A percentile compares a stretch with the other conserved stretches of the same genome.
Evolutionary conservation across 2,888 invertebrate genomes (phyloP).

Genomic region (Spilosoma lubricipeda): DNA sequence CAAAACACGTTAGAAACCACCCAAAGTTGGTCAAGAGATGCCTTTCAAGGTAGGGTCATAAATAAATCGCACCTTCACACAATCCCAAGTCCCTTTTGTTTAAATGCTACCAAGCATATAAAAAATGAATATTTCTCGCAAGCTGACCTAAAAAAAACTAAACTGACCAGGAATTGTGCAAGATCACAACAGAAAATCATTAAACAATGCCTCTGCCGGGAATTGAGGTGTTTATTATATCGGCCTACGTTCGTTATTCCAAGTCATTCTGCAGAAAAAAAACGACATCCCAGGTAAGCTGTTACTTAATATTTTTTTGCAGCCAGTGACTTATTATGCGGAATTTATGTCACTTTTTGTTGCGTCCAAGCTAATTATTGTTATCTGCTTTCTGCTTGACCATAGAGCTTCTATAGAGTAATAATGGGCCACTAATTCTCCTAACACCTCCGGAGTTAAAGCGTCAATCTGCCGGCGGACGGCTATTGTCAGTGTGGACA

Average conservation of each 20-base stretch:
- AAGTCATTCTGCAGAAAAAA: slow-evolving; percentile 81
- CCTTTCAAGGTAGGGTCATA: slow-evolving; percentile 78
- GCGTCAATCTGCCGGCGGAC: slow-evolving; percentile 75
- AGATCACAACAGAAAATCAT: slow-evolving; percentile 85
- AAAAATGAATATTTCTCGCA: slow-evolving; percentile 80
- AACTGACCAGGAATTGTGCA: slow-evolving; percentile 81
- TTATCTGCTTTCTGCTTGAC: slow-evolving; percentile 84
- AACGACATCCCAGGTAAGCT: slow-evolving; percentile 78
- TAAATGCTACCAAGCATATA: slow-evolving; percentile 84
- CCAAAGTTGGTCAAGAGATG: slow-evolving; percentile 78
- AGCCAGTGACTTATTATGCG: slow-evolving; percentile 81
- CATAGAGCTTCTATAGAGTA: slow-evolving; percentile 77
- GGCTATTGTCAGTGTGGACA: slow-evolving; percentile 75
- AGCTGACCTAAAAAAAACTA: slow-evolving; percentile 70
- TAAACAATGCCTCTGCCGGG: slow-evolving; percentile 84
- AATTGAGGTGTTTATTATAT: slow-evolving; percentile 86
- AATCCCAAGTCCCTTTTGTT: slow-evolving; percentile 79
- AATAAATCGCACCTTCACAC: slow-evolving; percentile 86
- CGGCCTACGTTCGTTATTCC: slow-evolving; percentile 73
- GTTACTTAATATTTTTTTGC: slow-evolving; percentile 75
- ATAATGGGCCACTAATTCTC: slow-evolving; percentile 85
- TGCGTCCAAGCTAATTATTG: slow-evolving; percentile 84
- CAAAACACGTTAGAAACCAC: slow-evolving; percentile 69
- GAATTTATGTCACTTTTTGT: slow-evolving; percentile 86
- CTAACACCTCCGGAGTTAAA: slow-evolving; percentile 82